These are phyloP conservation scores for Yoshiicerus persimilis DNA, from an alignment of 1,140 invertebrate species.

Conservation along the genomic window DNA sequence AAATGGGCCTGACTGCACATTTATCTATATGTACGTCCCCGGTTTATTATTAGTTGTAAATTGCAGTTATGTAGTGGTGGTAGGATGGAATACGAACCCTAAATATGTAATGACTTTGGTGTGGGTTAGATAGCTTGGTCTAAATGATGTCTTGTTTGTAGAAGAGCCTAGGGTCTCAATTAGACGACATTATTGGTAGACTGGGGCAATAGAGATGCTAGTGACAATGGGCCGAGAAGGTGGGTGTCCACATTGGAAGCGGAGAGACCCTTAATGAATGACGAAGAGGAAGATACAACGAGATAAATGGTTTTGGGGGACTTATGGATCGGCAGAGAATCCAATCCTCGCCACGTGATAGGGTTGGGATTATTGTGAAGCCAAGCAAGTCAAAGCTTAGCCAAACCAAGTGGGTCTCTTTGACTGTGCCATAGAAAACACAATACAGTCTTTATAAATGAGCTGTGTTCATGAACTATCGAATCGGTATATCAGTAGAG, in stretches of 20 bases:
- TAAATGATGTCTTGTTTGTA: constrained; percentile 14
- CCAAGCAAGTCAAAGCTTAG: not conserved
- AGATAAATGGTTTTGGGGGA: constrained; percentile 9
- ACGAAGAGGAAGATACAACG: not conserved
- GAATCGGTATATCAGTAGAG: no score
- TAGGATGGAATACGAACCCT: no score
- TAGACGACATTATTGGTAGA: constrained; percentile 30
- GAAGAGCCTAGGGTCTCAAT: constrained; percentile 29
- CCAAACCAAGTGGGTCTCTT: not conserved
- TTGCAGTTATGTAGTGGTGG: not conserved
- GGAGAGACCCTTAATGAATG: constrained; percentile 14
- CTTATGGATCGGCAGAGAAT: not conserved
- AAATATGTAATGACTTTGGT: not conserved
- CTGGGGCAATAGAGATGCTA: constrained; percentile 19
- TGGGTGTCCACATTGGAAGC: not conserved
- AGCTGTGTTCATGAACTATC: no score
- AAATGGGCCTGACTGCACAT: not conserved
- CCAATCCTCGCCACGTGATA: not conserved
- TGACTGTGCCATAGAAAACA: not conserved
- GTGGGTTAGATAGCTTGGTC: not conserved
- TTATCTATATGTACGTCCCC: not conserved
- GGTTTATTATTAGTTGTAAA: not conserved
- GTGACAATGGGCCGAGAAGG: constrained; percentile 15
- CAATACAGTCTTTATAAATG: no score
- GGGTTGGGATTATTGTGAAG: not conserved